phyloP scores from a whole-genome alignment of 1,140 invertebrate species.

The Nixonia krombeini region DNA sequence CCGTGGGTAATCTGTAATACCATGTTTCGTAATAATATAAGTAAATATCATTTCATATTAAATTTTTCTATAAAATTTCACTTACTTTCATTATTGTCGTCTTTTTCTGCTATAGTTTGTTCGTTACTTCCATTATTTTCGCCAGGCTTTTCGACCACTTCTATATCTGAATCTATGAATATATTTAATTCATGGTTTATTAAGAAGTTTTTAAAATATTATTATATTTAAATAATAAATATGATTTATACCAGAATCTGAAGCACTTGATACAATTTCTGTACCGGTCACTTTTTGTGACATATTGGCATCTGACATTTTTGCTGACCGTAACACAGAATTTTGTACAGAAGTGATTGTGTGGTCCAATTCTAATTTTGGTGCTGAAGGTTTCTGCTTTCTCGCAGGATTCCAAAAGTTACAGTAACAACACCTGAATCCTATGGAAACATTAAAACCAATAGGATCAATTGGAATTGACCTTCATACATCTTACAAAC shows the following conservation, averaged over 20 bases:
- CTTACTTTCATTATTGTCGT: conserved; percentile 11
- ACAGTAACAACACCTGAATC: conserved; percentile 92
- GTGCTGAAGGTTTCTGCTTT: conserved; percentile 85
- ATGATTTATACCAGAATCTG: conserved; percentile 48
- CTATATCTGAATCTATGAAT: conserved; percentile 61
- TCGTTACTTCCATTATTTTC: conserved; percentile 33
- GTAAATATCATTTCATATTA: conserved; percentile 21
- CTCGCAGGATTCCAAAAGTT: conserved; percentile 85
- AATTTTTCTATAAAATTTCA: not conserved
- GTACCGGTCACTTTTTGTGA: conserved; percentile 17
- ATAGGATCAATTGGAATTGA: conserved; percentile 15
- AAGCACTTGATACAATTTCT: conserved; percentile 17
- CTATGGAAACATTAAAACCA: conserved; percentile 64
- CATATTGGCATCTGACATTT: conserved; percentile 6
- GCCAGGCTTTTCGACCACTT: conserved; percentile 57
- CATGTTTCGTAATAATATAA: not conserved
- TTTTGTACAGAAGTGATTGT: conserved; percentile 24
- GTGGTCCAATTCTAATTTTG: conserved; percentile 71
- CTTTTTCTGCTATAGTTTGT: conserved; percentile 16
- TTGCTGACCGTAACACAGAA: conserved; percentile 1
- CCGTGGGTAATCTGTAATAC: not conserved
- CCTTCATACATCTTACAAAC: not conserved
- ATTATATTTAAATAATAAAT: too few species aligned
- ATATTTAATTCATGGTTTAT: not conserved
- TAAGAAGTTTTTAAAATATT: conserved; percentile 7